These are phyloP conservation scores for Artemia sinica DNA, from an alignment of 2,888 invertebrate genomes.

Conservation along the genomic window DNA sequence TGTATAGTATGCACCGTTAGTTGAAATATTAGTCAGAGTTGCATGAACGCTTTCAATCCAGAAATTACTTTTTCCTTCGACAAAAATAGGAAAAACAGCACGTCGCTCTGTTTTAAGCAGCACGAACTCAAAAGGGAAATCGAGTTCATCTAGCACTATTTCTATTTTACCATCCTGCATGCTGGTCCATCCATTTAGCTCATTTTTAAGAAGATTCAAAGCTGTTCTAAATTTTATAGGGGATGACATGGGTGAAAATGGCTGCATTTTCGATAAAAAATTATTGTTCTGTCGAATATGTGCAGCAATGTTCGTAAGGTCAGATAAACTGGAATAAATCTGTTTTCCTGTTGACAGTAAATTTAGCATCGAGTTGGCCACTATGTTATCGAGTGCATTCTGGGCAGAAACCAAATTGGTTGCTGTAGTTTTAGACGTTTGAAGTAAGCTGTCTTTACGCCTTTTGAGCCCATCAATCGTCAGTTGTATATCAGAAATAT, in stretches of 20 bases:
- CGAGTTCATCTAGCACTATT: neutral
- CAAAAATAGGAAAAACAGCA: neutral
- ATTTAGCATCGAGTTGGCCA: neutral
- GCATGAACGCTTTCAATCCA: neutral
- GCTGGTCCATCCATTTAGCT: neutral
- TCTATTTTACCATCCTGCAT: neutral
- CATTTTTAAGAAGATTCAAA: neutral
- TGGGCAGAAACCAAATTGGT: neutral
- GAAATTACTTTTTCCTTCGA: neutral
- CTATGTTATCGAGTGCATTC: neutral
- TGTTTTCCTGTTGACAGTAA: neutral
- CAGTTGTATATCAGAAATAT: neutral
- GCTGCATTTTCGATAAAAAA: neutral
- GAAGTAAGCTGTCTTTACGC: neutral
- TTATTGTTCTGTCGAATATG: slow-evolving; percentile 4
- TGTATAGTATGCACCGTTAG: neutral
- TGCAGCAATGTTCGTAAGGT: neutral
- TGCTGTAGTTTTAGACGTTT: neutral
- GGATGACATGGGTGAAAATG: neutral
- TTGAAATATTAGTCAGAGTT: neutral
- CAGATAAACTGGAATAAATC: neutral
- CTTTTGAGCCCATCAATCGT: neutral
- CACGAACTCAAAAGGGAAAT: neutral
- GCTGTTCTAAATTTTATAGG: neutral
- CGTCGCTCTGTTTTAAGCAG: neutral